Base-by-base conservation (phyloP, 2,888 invertebrate species). In the Acanthosoma haemorrhoidale region DNA sequence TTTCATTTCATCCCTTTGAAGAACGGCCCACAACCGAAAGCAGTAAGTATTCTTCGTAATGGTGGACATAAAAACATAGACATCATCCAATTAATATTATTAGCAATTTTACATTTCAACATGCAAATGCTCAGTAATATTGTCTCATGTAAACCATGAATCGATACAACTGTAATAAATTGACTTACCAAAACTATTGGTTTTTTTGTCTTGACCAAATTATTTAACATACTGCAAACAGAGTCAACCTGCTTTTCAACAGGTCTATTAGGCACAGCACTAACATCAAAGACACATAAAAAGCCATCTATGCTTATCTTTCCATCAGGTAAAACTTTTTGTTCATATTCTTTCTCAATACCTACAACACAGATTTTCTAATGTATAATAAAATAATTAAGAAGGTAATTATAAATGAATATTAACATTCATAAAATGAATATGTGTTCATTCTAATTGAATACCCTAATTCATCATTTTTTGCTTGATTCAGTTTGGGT, bases 291-390 rank as follows among this genome's bases (percentile, higher is more conserved):
- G 58, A 96, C 88, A 79, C 96, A 94, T 67, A 98, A 82, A 82
- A 96, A 98, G 63, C 96, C 97, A 80, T 99, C 97, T 72, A 99
- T 90, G 75, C 86, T 87, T 71, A 97, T 83, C 79, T 93, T 91
- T 1, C 97, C 98, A 76, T 97, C 96, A 0, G 95, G 91, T 81
- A 96, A 84, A 73, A 94, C 86, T 79, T 91, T 89, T 81, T 96
- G 96, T 76, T 96, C 95, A 78, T 95, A 96, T 80, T 97, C 96
- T 80, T 94, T 94, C 82, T 98, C 97, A 78, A 97, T 93, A 70
- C 97, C 86, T 84, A 77, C 3, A 77, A 74, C 39, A 51, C 2
- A 51, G 25, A 51, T n/a, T 25, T 25, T 25, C 13, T 13, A 21
- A 11, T 25, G 21, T 25, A 69, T 31, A 59, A 59, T 69, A 67